A percentile compares a stretch with the other conserved stretches of the same genome.
phyloP scores from a whole-genome alignment of 2,888 invertebrate genomes.

The Frankliniella fusca region DNA sequence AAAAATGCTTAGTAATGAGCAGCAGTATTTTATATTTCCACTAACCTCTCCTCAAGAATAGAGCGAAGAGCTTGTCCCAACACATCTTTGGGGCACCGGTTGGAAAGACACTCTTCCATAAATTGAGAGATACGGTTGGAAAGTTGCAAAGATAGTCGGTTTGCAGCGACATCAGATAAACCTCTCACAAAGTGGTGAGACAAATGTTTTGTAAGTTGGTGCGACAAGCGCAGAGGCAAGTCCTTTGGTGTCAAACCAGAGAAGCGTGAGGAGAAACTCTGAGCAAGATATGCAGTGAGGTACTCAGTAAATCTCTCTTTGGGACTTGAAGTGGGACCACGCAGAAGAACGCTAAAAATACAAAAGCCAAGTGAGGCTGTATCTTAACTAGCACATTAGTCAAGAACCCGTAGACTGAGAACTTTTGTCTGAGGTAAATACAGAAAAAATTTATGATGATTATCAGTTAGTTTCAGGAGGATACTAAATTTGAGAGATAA shows the following conservation, averaged over 20 bases:
- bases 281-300: constrained; percentile 24
- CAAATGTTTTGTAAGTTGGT: neutral
- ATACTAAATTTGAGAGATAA: no score
- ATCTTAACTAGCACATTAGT: neutral
- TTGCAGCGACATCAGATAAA: constrained; percentile 9
- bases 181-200: constrained; percentile 1
- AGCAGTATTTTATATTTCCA: neutral
- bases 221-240: constrained; percentile 6
- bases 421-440: no score
- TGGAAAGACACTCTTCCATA: constrained; percentile 16
- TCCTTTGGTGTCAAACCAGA: constrained; percentile 4
- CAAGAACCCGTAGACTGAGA: no score
- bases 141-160: neutral
- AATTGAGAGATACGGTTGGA: constrained; percentile 7
- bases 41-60: constrained; percentile 22
- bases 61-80: constrained; percentile 12
- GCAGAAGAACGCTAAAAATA: constrained; percentile 18
- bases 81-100: neutral
- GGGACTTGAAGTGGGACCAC: constrained; percentile 2
- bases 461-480: no score
- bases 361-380: neutral
- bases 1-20: neutral
- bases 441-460: no score
- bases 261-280: constrained; percentile 8
- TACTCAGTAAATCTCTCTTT: constrained; percentile 17